Percentiles rank a stretch among this genome's conserved stretches.
phyloP scores from a whole-genome alignment of 1,140 invertebrate species.

The Brachionus angularis region DNA sequence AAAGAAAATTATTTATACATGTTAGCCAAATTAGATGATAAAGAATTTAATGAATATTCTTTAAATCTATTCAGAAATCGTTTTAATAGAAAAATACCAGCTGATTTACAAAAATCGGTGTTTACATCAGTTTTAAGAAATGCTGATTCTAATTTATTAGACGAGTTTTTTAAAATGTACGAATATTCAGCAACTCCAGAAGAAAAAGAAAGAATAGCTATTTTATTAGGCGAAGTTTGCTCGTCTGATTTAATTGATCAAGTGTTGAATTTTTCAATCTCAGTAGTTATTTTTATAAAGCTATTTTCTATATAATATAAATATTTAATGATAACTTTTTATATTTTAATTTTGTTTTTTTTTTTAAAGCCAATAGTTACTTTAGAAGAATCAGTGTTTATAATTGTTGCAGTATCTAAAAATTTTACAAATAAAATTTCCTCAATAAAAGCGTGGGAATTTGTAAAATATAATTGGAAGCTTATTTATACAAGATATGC shows the following conservation, averaged over 20 bases:
- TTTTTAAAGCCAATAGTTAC: conserved; percentile 73
- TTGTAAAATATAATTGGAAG: conserved; percentile 77
- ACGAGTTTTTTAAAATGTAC: conserved; percentile 62
- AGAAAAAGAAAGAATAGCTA: conserved; percentile 81
- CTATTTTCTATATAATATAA: background rate
- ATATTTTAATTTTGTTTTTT: conserved; percentile 47
- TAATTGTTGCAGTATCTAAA: conserved; percentile 73
- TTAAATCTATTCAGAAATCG: conserved; percentile 66
- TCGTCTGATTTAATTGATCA: conserved; percentile 66
- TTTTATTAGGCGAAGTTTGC: conserved; percentile 71
- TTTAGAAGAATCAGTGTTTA: conserved; percentile 80
- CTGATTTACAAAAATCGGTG: conserved; percentile 79
- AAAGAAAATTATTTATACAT: conserved; percentile 72
- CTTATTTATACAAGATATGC: conserved; percentile 70
- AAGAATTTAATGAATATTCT: conserved; percentile 67
- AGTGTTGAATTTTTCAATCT: conserved; percentile 82
- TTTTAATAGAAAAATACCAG: conserved; percentile 67
- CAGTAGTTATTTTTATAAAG: conserved; percentile 49
- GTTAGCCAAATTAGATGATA: conserved; percentile 74
- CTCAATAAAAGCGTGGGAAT: conserved; percentile 79
- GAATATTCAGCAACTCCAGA: conserved; percentile 79
- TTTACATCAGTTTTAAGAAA: conserved; percentile 61
- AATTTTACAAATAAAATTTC: conserved; percentile 64
- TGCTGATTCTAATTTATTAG: background rate
- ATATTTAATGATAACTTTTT: too few relatives aligned